These are phyloP conservation scores for Athripsodes cinereus DNA, from an alignment of 2,888 invertebrate species.

Conservation along the genomic window DNA sequence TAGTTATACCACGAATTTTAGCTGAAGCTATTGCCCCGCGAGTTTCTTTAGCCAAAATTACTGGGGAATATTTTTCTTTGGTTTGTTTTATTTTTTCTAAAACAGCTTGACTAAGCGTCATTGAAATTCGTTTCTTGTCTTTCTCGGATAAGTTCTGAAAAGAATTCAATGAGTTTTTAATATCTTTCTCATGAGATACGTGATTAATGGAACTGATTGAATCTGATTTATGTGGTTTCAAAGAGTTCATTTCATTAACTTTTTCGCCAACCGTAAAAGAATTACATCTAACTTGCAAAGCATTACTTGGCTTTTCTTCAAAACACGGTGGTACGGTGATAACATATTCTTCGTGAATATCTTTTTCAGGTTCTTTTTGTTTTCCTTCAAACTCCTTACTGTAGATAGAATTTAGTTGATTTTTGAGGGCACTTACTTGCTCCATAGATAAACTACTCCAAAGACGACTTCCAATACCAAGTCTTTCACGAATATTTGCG, in stretches of 20 bases:
- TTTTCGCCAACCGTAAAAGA: slow-evolving; percentile 48
- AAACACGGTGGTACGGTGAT: slow-evolving; percentile 52
- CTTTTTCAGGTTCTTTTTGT: slow-evolving; percentile 36
- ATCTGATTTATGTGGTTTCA: slow-evolving; percentile 48
- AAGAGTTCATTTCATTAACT: slow-evolving; percentile 36
- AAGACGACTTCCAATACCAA: slow-evolving; percentile 66
- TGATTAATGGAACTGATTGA: slow-evolving; percentile 52
- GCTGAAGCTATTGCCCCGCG: slow-evolving; percentile 55
- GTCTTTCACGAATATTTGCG: slow-evolving; percentile 43
- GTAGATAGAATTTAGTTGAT: slow-evolving; percentile 76
- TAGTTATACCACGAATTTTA: slow-evolving; percentile 38
- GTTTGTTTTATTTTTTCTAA: slow-evolving; percentile 56
- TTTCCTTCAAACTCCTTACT: slow-evolving; percentile 52
- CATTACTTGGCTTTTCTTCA: slow-evolving; percentile 34
- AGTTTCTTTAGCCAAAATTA: slow-evolving; percentile 51
- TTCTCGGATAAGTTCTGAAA: slow-evolving; percentile 49
- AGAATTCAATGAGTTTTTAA: slow-evolving; percentile 43
- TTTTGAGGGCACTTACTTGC: slow-evolving; percentile 73
- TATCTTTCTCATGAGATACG: slow-evolving; percentile 41
- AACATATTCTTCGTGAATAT: slow-evolving; percentile 48
- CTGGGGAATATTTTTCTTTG: slow-evolving; percentile 36
- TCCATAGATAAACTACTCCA: slow-evolving; percentile 82
- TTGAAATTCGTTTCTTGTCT: slow-evolving; percentile 67
- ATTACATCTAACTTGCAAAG: slow-evolving; percentile 53
- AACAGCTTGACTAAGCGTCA: slow-evolving; percentile 67